Evolutionary conservation across 2,113 vertebrate genomes (phyloP), one percentile per base, ranked within the genome.

Genomic region (Chloropsis cyanopogon): DNA sequence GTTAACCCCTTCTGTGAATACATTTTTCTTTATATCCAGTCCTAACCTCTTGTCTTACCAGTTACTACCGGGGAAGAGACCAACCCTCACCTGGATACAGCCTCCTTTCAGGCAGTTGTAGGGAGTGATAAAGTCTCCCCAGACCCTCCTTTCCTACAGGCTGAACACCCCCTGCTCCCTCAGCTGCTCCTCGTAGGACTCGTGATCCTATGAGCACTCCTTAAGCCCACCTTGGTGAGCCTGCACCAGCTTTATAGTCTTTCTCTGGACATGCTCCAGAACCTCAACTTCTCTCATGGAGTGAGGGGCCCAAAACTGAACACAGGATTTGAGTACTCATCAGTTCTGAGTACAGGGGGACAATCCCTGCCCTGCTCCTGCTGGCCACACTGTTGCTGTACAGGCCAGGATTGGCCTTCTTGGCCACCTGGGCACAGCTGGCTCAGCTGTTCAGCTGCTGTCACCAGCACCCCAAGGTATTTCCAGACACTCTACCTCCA

Each of bases 321-420:
- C 35, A 31, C 14, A 61, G n/a, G 5, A 26, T 35, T 49, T 2
- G 1, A 61, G 47, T 4, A 17, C 13, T 59, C 53, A 24, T 31
- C 47, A 37, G 15, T 10, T 31, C 31, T 0, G 0, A 49, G 12
- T 17, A 20, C 18, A 82, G 35, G 5, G 15, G 15, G 3, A n/a
- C 12, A 3, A 28, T 60, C 25, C 17, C 41, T 41, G 42, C 17
- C 52, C 18, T 35, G 10, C 0, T 31, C 18, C 44, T 72, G 39
- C 73, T 84, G 50, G 35, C 24, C 50, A 59, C 33, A 13, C 61
- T 6, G 1, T 6, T 76, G 7, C 70, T 82, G 39, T 18, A 6
- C 35, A 42, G 35, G 14, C 31, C 31, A 44, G 68, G 52, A 31
- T 3, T 81, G 42, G 4, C 31, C 22, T 44, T 42, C 50, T 65